Base-by-base conservation (phyloP, 35 echinoderm and acorn worm species). In the Apostichopus californicus region DNA sequence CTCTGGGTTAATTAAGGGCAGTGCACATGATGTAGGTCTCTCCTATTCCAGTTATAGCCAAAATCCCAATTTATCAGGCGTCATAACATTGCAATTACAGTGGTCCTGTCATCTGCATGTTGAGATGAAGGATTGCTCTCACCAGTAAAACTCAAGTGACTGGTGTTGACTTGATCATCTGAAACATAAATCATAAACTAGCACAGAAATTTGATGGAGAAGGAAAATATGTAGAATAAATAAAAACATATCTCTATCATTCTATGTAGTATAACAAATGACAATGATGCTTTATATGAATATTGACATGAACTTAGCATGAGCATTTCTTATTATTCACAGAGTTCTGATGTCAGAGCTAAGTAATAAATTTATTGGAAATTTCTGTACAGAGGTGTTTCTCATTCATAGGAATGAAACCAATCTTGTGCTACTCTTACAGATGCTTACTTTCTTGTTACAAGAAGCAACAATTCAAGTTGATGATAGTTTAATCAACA, bases 31-130 rank as follows among this genome's bases (percentile, higher is more conserved):
- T 73, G 71, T 85, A 21, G 55, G 81, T 85, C 81, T 85, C 81
- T 22, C 57, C 57, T 2, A 55, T 85, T 15, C 56, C 56, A 85
- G 17, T 18, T 85, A 25, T 85, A 59, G 56, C n/a, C n/a, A 85
- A 85, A n/a, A 85, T 85, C 57, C 54, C 28, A 60, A 85, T 85
- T 85, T 60, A 85, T 59, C 55, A 58, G 81, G 81, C 81, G 56
- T 60, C 81, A 58, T 85, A 85, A 58, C 17, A 14, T 60, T 85
- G 81, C 55, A 85, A 85, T 85, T 59, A 57, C 17, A 85, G 15
- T 75, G 71, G 17, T n/a, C 71, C 17, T 75, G 71, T 75, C 71
- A 75, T 75, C 71, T 75, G 71, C 71, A 18, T 18, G 14, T 75
- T 14, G 71, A 75, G 12, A 75, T 75, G 71, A 75, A 75, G 71